A percentile compares a stretch with the other conserved stretches of the same genome.
These are phyloP conservation scores for Poecile montanus DNA, from an alignment of 2,797 vertebrate genomes.

Conservation along the genomic window DNA sequence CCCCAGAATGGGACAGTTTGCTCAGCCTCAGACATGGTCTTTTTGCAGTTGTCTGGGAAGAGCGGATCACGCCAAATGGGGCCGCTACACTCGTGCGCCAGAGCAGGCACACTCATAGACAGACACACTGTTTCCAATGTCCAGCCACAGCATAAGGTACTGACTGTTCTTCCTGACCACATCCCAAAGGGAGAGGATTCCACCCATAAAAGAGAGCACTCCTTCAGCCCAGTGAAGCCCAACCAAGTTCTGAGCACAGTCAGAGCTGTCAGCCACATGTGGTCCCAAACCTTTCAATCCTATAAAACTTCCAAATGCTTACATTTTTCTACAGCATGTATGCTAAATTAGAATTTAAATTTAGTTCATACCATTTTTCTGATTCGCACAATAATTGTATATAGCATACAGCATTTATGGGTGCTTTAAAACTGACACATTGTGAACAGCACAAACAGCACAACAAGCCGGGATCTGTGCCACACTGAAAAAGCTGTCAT, in stretches of 20 bases:
- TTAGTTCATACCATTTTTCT: background rate
- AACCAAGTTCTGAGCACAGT: background rate
- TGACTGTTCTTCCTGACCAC: accelerated
- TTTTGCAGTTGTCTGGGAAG: background rate
- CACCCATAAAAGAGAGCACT: background rate
- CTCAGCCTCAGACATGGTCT: background rate
- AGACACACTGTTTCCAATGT: background rate
- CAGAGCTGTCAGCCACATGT: background rate
- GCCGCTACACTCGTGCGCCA: background rate
- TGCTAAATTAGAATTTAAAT: background rate
- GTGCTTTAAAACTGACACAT: background rate
- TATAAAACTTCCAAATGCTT: background rate
- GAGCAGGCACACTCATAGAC: background rate
- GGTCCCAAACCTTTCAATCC: background rate
- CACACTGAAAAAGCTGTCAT: background rate
- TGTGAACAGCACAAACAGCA: background rate
- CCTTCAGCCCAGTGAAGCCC: background rate
- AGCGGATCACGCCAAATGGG: background rate
- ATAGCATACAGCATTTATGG: background rate
- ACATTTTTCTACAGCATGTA: background rate
- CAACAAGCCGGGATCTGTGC: background rate
- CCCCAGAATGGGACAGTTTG: background rate
- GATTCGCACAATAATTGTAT: background rate
- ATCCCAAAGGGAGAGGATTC: background rate
- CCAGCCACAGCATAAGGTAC: accelerated